phyloP scores from a whole-genome alignment of 2,888 invertebrate species.

The Drosophila mettleri region DNA sequence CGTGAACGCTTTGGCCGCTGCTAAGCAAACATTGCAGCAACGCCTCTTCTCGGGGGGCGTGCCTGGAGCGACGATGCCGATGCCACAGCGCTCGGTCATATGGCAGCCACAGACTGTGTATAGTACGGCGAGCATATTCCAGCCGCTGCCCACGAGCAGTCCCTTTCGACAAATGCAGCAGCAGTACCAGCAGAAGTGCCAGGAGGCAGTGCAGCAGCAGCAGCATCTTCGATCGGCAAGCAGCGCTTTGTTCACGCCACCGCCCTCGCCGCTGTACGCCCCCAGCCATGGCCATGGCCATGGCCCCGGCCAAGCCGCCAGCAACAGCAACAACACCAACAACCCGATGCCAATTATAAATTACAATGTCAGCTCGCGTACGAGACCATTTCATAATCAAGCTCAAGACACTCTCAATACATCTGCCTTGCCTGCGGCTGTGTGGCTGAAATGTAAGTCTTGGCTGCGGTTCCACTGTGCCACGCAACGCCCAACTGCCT shows the following conservation, averaged over 20 bases:
- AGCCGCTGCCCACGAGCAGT: constrained; percentile 44
- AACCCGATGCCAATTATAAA: constrained; percentile 69
- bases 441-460: constrained; percentile 84
- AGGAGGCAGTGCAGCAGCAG: constrained; percentile 31
- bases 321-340: constrained; percentile 54
- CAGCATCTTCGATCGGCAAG: constrained; percentile 36
- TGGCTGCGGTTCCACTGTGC: constrained; percentile 67
- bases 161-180: constrained; percentile 67
- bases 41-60: constrained; percentile 66
- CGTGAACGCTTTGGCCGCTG: constrained; percentile 82
- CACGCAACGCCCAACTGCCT: constrained; percentile 35
- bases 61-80: constrained; percentile 31
- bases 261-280: constrained; percentile 62
- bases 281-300: constrained; percentile 46
- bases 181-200: constrained; percentile 69
- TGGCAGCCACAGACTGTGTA: constrained; percentile 65
- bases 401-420: constrained; percentile 79
- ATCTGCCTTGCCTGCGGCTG: constrained; percentile 77
- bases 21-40: constrained; percentile 80
- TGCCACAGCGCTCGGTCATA: constrained; percentile 46
- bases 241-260: constrained; percentile 63
- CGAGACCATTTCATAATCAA: constrained; percentile 79
- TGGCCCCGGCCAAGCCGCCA: constrained; percentile 41
- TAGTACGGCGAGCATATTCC: constrained; percentile 71
- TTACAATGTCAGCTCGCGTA: constrained; percentile 75